Conservation (phyloP, 2,113 vertebrate genomes). For the Eleginops maclovinus region DNA sequence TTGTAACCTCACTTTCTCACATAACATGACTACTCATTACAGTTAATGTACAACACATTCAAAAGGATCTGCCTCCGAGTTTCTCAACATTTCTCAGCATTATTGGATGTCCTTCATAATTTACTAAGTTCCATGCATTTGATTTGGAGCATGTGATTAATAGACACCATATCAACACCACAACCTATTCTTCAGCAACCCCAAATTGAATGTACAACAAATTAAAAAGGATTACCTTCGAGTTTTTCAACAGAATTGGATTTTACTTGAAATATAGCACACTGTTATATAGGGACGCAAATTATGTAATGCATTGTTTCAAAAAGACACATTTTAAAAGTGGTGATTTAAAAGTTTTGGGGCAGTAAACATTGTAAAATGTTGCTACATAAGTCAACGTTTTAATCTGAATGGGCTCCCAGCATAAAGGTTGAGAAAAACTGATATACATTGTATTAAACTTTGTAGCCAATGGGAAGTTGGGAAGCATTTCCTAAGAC, state of each 20-base stretch:
- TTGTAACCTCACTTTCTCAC: background rate
- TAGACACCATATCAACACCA: too few species aligned
- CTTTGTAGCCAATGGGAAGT: background rate
- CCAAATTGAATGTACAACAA: too few species aligned
- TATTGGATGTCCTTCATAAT: background rate
- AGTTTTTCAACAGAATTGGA: too few species aligned
- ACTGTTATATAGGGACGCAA: too few species aligned
- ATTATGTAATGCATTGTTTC: too few species aligned
- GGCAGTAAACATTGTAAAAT: constrained; percentile 1
- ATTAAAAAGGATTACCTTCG: too few species aligned
- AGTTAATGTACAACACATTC: constrained; percentile 3
- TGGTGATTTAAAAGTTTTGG: background rate
- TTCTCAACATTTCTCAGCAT: background rate
- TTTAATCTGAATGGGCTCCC: background rate
- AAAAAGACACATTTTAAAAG: too few species aligned
- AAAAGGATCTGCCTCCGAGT: background rate
- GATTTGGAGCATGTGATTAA: too few species aligned
- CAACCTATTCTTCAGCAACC: too few species aligned
- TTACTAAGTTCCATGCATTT: too few species aligned
- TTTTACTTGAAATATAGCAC: too few species aligned
- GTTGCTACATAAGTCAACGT: background rate
- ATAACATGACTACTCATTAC: constrained; percentile 15
- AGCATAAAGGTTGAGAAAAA: background rate
- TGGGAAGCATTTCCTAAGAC: constrained; percentile 6
- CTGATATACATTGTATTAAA: background rate